These are phyloP conservation scores for Leucosticte australis DNA, from an alignment of 2,113 vertebrate species.

Conservation along the genomic window DNA sequence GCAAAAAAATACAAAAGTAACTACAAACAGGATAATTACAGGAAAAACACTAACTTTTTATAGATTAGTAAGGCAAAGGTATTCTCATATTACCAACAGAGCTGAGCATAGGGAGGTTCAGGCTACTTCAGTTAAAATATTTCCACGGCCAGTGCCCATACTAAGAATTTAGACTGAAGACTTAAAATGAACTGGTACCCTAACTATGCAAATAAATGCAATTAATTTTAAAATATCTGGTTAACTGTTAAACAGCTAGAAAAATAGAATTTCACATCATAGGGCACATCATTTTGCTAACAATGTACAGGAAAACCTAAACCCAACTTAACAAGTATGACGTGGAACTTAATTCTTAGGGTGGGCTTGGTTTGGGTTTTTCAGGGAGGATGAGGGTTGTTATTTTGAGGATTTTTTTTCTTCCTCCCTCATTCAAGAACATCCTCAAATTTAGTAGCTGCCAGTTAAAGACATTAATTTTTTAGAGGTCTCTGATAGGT, in stretches of 20 bases:
- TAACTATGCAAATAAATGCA: slow-evolving; percentile 31
- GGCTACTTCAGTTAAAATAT: background rate
- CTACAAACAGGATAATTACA: background rate
- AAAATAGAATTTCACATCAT: background rate
- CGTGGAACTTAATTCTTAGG: background rate
- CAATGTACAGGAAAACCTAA: background rate
- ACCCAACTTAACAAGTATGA: background rate
- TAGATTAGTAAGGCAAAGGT: slow-evolving; percentile 10
- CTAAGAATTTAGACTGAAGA: slow-evolving; percentile 40
- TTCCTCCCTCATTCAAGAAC: background rate
- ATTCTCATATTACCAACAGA: slow-evolving; percentile 21
- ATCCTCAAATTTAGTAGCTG: background rate
- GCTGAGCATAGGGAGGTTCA: slow-evolving; percentile 41
- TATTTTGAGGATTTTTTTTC: background rate
- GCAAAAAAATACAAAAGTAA: background rate
- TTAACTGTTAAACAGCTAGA: background rate
- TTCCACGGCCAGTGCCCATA: background rate
- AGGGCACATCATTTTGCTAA: background rate
- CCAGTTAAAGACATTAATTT: slow-evolving; percentile 41
- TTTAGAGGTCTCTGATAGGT: slow-evolving; percentile 24
- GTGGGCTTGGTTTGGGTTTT: background rate
- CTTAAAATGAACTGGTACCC: slow-evolving; percentile 58
- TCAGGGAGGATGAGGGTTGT: background rate
- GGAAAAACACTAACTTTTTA: background rate
- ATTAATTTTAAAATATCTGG: background rate